Conservation (phyloP, 2,797 vertebrate genomes). For the Euthynnus affinis region DNA sequence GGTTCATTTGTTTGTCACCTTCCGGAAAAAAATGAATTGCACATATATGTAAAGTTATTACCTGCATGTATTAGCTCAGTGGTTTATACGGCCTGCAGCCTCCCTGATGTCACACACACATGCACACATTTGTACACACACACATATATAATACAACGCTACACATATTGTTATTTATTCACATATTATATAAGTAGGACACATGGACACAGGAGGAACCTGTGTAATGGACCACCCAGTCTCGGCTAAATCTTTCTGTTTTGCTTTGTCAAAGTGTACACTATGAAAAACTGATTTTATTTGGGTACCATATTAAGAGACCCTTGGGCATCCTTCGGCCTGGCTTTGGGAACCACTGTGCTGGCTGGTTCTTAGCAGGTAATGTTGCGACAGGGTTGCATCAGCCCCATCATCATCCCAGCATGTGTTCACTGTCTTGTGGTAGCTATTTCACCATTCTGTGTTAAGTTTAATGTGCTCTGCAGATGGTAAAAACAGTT, state of each 20-base stretch:
- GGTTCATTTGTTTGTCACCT: background rate
- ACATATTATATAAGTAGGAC: too few species aligned
- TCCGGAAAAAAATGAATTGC: accelerated
- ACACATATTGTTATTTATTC: too few species aligned
- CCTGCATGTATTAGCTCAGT: background rate
- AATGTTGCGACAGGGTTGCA: conserved; percentile 72
- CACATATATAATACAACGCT: too few species aligned
- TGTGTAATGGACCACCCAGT: too few species aligned
- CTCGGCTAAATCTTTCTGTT: background rate
- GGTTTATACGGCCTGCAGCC: too few species aligned
- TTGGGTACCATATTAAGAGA: background rate
- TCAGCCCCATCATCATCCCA: conserved; percentile 45
- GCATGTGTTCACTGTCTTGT: conserved; percentile 23
- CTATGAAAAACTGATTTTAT: background rate
- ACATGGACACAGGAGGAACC: background rate
- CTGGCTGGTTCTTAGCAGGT: conserved; percentile 18
- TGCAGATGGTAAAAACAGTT: background rate
- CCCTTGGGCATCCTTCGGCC: background rate
- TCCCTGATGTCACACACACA: too few species aligned
- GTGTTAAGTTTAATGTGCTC: background rate
- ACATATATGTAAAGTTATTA: accelerated
- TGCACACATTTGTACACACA: too few species aligned
- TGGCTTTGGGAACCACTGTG: background rate
- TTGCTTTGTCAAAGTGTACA: background rate
- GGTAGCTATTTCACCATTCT: background rate